phyloP scores from a whole-genome alignment of 2,888 invertebrate species.

The Drosophila prolongata region DNA sequence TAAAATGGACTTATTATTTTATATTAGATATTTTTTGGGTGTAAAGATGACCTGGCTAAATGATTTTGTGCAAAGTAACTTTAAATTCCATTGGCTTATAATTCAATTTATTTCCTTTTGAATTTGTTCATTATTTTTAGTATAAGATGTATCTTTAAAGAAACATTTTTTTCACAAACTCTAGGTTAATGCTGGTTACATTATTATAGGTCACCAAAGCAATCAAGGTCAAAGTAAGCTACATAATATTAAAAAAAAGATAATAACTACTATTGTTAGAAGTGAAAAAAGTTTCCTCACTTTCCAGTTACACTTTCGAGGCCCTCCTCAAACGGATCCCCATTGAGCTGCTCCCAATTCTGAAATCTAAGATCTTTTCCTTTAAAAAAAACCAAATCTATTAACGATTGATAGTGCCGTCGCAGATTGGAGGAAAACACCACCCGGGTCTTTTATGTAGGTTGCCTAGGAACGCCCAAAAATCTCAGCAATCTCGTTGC shows the following conservation, averaged over 20 bases:
- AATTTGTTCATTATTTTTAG: no score
- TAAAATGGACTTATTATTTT: no score
- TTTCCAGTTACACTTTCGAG: conserved; percentile 9
- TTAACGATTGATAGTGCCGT: conserved; percentile 1
- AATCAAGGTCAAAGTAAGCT: not conserved
- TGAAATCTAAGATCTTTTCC: not conserved
- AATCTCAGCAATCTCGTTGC: conserved; percentile 18
- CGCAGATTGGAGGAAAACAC: not conserved
- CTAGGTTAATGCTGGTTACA: no score
- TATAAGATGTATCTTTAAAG: no score
- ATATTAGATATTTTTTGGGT: no score
- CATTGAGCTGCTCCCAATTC: conserved; percentile 14
- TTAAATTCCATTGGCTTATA: no score
- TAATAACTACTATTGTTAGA: not conserved
- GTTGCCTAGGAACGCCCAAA: conserved; percentile 33
- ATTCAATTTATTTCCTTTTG: no score
- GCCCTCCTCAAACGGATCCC: conserved; percentile 10
- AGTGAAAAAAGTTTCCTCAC: not conserved
- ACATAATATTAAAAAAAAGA: not conserved
- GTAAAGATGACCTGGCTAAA: no score
- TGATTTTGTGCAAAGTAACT: no score
- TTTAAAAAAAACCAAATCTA: conserved; percentile 16
- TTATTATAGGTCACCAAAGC: not conserved
- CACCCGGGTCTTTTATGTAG: conserved; percentile 23
- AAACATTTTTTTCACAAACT: no score